These are phyloP conservation scores for Cepaea nemoralis DNA, from an alignment of 1,140 invertebrate species.

Conservation along the genomic window DNA sequence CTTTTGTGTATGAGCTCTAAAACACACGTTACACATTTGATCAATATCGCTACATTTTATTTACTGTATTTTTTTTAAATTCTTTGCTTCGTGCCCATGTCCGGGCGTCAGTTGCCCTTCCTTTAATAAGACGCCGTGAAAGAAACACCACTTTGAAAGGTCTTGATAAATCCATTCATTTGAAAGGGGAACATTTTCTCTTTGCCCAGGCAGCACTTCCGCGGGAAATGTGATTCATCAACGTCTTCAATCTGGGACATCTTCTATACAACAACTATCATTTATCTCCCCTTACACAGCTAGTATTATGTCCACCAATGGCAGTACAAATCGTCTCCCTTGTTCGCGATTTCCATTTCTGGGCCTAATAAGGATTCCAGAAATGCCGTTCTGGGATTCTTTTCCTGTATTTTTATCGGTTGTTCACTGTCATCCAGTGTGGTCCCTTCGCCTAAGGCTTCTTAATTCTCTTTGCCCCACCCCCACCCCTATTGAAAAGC, in stretches of 20 bases:
- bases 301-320: background rate
- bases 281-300: background rate
- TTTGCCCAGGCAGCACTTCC: background rate
- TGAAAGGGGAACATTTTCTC: background rate
- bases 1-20: too few species aligned
- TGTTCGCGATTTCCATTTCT: background rate
- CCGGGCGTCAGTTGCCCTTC: too few species aligned
- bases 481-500: too few species aligned
- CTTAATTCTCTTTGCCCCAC: too few species aligned
- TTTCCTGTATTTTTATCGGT: background rate
- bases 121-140: too few species aligned
- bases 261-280: background rate
- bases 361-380: background rate
- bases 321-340: background rate
- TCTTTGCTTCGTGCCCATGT: too few species aligned
- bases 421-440: background rate
- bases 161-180: too few species aligned
- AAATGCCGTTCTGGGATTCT: background rate
- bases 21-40: too few species aligned
- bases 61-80: too few species aligned
- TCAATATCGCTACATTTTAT: too few species aligned
- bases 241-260: background rate
- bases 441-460: too few species aligned
- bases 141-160: too few species aligned
- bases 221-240: background rate